phyloP scores from a whole-genome alignment of 2,888 invertebrate species.

The Parthenolecanium corni region DNA sequence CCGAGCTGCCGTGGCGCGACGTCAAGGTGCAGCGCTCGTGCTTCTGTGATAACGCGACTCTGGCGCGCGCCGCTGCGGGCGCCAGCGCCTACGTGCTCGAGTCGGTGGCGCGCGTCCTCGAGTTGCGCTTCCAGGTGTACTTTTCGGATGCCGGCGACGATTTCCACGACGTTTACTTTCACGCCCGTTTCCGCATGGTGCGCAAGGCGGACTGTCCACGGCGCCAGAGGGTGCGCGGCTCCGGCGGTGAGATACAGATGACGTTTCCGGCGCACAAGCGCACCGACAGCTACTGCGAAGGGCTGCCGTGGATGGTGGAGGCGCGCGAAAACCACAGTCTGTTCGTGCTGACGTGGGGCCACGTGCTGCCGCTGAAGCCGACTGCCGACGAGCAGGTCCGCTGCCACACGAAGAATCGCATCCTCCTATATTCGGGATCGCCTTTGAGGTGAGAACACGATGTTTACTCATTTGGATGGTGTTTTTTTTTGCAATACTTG shows the following conservation, averaged over 20 bases:
- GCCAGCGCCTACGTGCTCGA: conserved; percentile 40
- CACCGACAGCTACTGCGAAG: conserved; percentile 56
- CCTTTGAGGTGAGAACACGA: conserved; percentile 39
- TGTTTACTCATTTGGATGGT: no score
- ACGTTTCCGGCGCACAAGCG: conserved; percentile 50
- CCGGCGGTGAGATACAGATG: conserved; percentile 55
- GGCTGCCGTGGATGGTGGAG: conserved; percentile 66
- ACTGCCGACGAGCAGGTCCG: conserved; percentile 46
- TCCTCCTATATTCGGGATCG: conserved; percentile 68
- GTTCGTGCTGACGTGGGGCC: conserved; percentile 72
- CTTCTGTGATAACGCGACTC: conserved; percentile 60
- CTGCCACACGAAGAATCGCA: conserved; percentile 64
- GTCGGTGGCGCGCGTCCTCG: conserved; percentile 54
- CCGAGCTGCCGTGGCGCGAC: conserved; percentile 61
- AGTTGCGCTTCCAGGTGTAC: conserved; percentile 62
- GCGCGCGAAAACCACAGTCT: conserved; percentile 68
- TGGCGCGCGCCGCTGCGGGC: conserved; percentile 32
- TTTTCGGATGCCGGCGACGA: conserved; percentile 66
- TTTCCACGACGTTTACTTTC: conserved; percentile 67
- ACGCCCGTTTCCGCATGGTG: conserved; percentile 53
- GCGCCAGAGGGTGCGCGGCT: conserved; percentile 47
- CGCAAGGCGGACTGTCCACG: conserved; percentile 51
- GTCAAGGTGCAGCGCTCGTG: conserved; percentile 60
- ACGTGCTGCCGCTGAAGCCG: conserved; percentile 54
- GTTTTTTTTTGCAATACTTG: no score